These are phyloP conservation scores for Oikopleura vanhoeffeni DNA, from an alignment of 23 tunicate species.

Conservation along the genomic window DNA sequence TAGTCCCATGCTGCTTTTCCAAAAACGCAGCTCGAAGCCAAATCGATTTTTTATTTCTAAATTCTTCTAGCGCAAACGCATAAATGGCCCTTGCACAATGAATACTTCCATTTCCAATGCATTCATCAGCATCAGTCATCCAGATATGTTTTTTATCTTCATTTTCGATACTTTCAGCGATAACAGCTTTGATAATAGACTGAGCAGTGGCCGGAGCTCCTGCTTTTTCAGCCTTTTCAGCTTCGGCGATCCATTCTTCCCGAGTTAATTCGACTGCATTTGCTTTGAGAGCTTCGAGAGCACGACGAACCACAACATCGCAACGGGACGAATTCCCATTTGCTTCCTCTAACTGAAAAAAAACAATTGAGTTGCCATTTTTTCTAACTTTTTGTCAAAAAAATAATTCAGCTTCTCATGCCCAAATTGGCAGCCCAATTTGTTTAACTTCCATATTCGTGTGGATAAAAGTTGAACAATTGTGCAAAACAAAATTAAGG, in stretches of 20 bases:
- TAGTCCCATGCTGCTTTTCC: conserved; percentile 85
- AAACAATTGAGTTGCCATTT: no score
- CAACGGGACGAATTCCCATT: not conserved
- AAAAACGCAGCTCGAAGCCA: conserved; percentile 92
- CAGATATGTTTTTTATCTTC: conserved; percentile 89
- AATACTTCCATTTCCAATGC: conserved; percentile 41
- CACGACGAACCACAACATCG: not conserved
- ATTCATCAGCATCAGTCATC: conserved; percentile 93
- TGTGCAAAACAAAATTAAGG: no score
- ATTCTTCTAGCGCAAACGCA: conserved; percentile 51
- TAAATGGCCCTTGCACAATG: conserved; percentile 91
- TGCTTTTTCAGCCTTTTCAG: conserved; percentile 73
- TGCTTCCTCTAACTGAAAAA: conserved; percentile 1
- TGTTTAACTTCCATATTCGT: no score
- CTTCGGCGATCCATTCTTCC: conserved; percentile 95
- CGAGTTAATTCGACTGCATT: conserved; percentile 18
- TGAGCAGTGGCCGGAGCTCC: conserved; percentile 69
- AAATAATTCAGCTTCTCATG: no score
- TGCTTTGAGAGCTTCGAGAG: not conserved
- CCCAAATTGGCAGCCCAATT: no score
- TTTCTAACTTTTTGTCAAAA: no score
- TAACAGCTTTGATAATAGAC: conserved; percentile 35
- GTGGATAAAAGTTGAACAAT: no score
- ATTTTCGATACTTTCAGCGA: conserved; percentile 66
- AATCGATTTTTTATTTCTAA: conserved; percentile 74